Evolutionary conservation across 2,113 vertebrate genomes (phyloP).

Genomic region (Micronisus gabar): DNA sequence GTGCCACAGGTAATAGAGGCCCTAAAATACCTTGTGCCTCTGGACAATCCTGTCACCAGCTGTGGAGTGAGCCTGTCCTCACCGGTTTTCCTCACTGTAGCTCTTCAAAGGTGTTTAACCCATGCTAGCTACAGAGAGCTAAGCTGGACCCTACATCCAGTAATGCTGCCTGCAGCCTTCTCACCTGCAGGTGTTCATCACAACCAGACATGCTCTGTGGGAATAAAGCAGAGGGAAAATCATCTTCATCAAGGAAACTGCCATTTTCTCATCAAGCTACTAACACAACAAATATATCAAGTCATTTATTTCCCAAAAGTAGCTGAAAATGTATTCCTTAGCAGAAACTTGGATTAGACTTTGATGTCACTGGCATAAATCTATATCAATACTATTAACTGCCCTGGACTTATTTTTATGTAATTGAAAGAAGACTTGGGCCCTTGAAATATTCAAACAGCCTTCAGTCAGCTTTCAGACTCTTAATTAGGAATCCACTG

Average conservation of each 20-base stretch:
- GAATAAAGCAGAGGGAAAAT: neutral
- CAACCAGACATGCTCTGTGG: neutral
- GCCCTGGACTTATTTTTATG: neutral
- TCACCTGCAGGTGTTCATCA: neutral
- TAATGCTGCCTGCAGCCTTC: neutral
- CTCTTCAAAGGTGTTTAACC: neutral
- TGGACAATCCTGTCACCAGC: neutral
- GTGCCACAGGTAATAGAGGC: neutral
- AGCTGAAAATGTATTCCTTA: neutral
- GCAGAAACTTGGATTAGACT: neutral
- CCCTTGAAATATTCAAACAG: neutral
- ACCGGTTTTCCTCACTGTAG: neutral
- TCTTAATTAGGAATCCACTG: neutral
- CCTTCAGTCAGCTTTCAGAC: neutral
- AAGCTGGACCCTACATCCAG: neutral
- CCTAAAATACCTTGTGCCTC: slow-evolving; percentile 14
- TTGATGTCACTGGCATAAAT: neutral
- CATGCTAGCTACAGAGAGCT: neutral
- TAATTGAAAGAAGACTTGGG: neutral
- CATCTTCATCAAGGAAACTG: neutral
- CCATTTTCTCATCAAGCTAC: neutral
- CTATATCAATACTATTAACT: neutral
- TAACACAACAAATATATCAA: neutral
- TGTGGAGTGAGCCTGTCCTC: neutral
- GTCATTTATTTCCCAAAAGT: neutral